Base-by-base conservation (phyloP, 2,113 vertebrate species). In the Motacilla tschutschensis region DNA sequence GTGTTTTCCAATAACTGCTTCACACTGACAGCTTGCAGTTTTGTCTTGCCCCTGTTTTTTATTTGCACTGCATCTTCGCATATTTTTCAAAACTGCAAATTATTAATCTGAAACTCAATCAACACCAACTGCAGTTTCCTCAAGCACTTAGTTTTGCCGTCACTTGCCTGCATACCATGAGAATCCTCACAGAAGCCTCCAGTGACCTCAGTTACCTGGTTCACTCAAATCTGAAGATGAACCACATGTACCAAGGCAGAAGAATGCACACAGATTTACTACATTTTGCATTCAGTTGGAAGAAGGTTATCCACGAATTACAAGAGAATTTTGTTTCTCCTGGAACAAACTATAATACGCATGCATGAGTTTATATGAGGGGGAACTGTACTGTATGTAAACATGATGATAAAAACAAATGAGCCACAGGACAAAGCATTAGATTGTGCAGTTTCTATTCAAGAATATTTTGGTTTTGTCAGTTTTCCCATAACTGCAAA, bases 401-500 rank as follows among this genome's bases (percentile, higher is more conserved):
- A 80, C n/a, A 54, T 2, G 14, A 74, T 19, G 38, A 70, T 62
- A 91, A 85, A 91, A 91, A 17, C 43, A 87, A 81, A 87, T 57
- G 43, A 92, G 38, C 35, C 13, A 3, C 14, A 47, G 47, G 43
- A 62, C 62, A 75, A 90, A 74, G 54, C 24, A 60, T 26, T 17
- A 70, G 6, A 28, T 17, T 79, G 44, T 31, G 10, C 28, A 50
- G 11, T 50, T 78, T 69, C 51, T 65, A n/a, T 28, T 58, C 50
- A 69, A 72, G 55, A 50, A 48, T 77, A 75, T 83, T 87, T 89
- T 43, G 31, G 28, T 12, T 87, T 85, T 80, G 47, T 14, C 85
- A 15, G 17, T 85, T 87, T 80, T 28, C 65, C 11, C 36, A 48
- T 80, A 93, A 65, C 24, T 79, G 50, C 71, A 93, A 91, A 63